Percentiles rank a stretch among this genome's conserved stretches.
These are phyloP conservation scores for Heterocephalus glaber DNA, from an alignment of 2,113 vertebrate genomes.

Conservation along the genomic window DNA sequence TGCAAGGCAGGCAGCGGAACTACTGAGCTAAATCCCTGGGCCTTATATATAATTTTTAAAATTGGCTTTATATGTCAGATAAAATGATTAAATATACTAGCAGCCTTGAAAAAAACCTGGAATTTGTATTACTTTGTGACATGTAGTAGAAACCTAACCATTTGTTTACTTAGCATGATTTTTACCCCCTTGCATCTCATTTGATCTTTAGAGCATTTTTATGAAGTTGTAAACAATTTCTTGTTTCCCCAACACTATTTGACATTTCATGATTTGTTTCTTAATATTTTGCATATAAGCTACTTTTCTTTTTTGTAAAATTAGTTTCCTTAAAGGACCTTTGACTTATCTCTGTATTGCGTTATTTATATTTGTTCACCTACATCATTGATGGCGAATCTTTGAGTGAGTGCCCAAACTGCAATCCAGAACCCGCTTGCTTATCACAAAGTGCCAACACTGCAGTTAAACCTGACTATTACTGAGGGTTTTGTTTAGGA, in stretches of 20 bases:
- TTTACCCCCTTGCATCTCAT: not conserved
- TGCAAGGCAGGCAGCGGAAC: too few relatives aligned
- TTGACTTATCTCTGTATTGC: not conserved
- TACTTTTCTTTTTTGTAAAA: constrained; percentile 16
- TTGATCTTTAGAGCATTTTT: constrained; percentile 22
- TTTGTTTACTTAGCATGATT: not conserved
- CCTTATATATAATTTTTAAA: not conserved
- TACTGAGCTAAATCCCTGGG: not conserved
- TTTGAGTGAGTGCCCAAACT: not conserved
- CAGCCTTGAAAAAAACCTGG: constrained; percentile 20
- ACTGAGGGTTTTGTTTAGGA: not conserved
- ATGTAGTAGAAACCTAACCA: constrained; percentile 17
- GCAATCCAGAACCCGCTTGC: not conserved
- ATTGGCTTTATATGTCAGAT: not conserved
- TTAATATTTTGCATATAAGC: not conserved
- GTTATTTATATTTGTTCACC: not conserved
- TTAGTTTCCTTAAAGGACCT: constrained; percentile 10
- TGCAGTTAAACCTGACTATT: not conserved
- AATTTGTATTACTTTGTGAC: not conserved
- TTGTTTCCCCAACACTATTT: not conserved
- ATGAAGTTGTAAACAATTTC: not conserved
- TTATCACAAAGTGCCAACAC: not conserved
- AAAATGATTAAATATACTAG: constrained; percentile 12
- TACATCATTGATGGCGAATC: not conserved
- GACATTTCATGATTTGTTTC: not conserved